These are phyloP conservation scores for Schmidtea mediterranea DNA, from an alignment of 1,140 invertebrate species.

Conservation along the genomic window DNA sequence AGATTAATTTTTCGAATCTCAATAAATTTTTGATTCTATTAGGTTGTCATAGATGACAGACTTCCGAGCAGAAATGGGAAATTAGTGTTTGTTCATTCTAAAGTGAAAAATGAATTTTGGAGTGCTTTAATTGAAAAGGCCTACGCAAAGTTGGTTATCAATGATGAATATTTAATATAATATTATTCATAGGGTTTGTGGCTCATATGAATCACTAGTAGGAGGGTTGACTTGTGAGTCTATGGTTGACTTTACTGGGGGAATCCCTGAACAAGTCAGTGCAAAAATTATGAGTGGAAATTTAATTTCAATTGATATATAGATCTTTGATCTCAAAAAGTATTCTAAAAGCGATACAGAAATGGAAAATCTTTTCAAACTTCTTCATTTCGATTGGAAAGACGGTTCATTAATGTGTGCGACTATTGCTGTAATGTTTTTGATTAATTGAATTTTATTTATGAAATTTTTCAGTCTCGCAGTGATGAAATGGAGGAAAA, in stretches of 20 bases:
- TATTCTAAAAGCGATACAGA: constrained; percentile 37
- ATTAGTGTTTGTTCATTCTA: constrained; percentile 38
- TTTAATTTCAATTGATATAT: background rate
- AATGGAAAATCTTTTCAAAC: constrained; percentile 50
- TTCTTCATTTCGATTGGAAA: constrained; percentile 66
- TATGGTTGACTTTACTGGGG: constrained; percentile 30
- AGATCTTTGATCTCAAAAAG: constrained; percentile 8
- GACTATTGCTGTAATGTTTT: constrained; percentile 35
- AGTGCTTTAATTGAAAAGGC: constrained; percentile 44
- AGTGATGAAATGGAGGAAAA: constrained; percentile 22
- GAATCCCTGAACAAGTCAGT: constrained; percentile 12
- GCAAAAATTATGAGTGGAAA: constrained; percentile 1
- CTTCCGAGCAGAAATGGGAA: constrained; percentile 39
- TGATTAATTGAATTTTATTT: background rate
- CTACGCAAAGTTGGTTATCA: constrained; percentile 37
- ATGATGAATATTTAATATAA: constrained; percentile 2
- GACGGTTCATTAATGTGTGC: constrained; percentile 81
- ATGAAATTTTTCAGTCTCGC: background rate
- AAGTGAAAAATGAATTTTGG: constrained; percentile 42
- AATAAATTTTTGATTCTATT: constrained; percentile 42
- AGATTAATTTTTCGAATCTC: constrained; percentile 38
- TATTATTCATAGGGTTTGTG: constrained; percentile 13
- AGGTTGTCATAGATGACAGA: constrained; percentile 44
- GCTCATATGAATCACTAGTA: constrained; percentile 28
- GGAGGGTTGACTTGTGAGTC: constrained; percentile 32